A percentile compares a stretch with the other conserved stretches of the same genome.
Evolutionary conservation across 2,113 vertebrate genomes (phyloP).

Genomic region (Siniperca chuatsi): DNA sequence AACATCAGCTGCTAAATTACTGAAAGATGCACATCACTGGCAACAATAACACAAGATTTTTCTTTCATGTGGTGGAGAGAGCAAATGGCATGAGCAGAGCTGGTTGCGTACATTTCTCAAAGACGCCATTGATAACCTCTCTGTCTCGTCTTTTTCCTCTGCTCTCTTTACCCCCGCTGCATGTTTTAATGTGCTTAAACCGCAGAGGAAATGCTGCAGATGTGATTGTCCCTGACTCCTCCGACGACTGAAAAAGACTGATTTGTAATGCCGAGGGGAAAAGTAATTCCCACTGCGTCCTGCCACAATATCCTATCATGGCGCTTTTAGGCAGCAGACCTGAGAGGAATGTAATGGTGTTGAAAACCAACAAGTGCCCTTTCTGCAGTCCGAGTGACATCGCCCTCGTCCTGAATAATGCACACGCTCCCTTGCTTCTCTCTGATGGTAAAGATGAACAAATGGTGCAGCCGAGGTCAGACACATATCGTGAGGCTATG

Average conservation of each 20-base stretch:
- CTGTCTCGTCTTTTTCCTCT: not conserved
- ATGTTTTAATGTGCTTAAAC: slow-evolving; percentile 35
- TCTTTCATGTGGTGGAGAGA: not conserved
- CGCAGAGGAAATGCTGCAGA: slow-evolving; percentile 39
- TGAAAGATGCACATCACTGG: slow-evolving; percentile 6
- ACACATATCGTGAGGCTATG: not conserved
- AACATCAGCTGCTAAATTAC: slow-evolving; percentile 1
- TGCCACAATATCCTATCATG: slow-evolving; percentile 35
- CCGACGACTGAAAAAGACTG: slow-evolving; percentile 17
- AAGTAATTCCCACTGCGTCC: slow-evolving; percentile 31
- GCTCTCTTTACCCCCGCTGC: not conserved
- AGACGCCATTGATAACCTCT: slow-evolving; percentile 47
- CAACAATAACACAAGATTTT: not conserved
- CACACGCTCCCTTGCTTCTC: not conserved
- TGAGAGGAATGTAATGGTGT: slow-evolving; percentile 51
- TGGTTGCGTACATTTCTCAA: slow-evolving; percentile 44
- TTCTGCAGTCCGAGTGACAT: slow-evolving; percentile 21
- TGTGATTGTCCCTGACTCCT: slow-evolving; percentile 40
- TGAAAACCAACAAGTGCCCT: slow-evolving; percentile 48
- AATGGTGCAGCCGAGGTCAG: slow-evolving; percentile 28
- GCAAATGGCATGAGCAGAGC: slow-evolving; percentile 13
- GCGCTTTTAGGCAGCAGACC: slow-evolving; percentile 34
- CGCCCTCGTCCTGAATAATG: not conserved
- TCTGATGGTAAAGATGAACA: slow-evolving; percentile 23
- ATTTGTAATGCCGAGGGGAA: slow-evolving; percentile 39